phyloP scores from a whole-genome alignment of 2,113 vertebrate species.

The Bubo bubo region DNA sequence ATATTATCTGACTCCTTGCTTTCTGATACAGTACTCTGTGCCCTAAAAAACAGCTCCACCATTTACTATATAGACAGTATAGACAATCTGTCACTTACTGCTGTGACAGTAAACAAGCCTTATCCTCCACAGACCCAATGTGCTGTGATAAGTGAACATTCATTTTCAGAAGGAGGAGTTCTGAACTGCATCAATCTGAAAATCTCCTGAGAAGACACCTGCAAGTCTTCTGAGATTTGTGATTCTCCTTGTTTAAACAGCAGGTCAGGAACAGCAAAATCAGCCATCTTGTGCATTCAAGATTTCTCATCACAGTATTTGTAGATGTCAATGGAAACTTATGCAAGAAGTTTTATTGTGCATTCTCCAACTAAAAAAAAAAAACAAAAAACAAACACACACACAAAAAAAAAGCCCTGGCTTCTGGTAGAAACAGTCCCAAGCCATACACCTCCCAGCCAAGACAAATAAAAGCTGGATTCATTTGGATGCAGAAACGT shows the following conservation, averaged over 20 bases:
- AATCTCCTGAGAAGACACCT: background rate
- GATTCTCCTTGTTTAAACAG: background rate
- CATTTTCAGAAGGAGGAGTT: background rate
- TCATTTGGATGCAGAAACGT: background rate
- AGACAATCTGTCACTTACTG: background rate
- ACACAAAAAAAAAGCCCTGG: no score
- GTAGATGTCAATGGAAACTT: background rate
- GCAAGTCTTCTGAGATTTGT: background rate
- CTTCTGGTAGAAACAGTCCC: background rate
- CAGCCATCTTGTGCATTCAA: background rate
- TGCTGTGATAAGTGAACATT: background rate
- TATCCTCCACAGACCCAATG: background rate
- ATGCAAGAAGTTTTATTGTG: background rate
- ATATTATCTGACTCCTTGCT: background rate
- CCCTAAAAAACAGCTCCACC: background rate
- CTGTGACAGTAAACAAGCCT: background rate
- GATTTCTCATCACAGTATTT: background rate
- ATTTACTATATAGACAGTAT: background rate
- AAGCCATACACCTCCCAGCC: background rate
- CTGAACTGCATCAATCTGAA: background rate
- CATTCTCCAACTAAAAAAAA: background rate
- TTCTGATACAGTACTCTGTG: background rate
- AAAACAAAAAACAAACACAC: fast-evolving
- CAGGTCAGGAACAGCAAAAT: background rate
- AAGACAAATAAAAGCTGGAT: background rate